Evolutionary conservation across 1,140 invertebrate species (phyloP), one percentile per base, ranked within the genome.

Genomic region (Drosophila watanabei): DNA sequence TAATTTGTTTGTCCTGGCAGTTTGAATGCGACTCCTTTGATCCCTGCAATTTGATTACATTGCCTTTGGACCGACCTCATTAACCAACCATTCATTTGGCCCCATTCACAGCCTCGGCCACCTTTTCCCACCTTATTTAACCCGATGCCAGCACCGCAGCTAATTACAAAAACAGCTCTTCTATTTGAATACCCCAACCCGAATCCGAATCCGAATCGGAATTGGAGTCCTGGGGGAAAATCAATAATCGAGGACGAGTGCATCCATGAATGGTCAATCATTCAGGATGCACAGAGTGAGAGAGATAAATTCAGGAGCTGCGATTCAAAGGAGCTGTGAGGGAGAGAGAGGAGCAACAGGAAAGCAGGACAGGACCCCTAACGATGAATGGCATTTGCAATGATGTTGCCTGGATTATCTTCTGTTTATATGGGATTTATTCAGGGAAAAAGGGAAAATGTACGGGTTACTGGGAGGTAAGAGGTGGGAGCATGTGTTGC

Each of bases 381-480:
- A 41, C 82, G 66, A 78, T 86, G 72, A 73, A 84, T 88, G 80
- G 75, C 69, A 80, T 89, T 84, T 65, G 81, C 78, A 63, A 75
- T 81, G 77, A 83, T 89, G 73, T 85, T 85, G 60, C 54, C 75
- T 49, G 85, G 85, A 89, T 89, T 89, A 89, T 89, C 85, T 90
- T 80, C 85, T 90, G 85, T 89, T 89, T 89, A 89, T 89, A 90
- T 90, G 85, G 69, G 86, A 89, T 89, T 89, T 90, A 85, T 89
- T 85, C 39, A 33, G 41, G 49, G 30, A 60, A 35, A 35, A 35
- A 37, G 73, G 18, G 45, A 16, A 49, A 30, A 60, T 33, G 52
- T 54, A 54, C 39, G 49, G 20, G 30, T 45, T 32, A 43, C 52
- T 37, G 28, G 24, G 46, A 11, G 41, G 18, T 30, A 33, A 28